phyloP scores from a whole-genome alignment of 2,888 invertebrate genomes.

The Melanchra persicariae region DNA sequence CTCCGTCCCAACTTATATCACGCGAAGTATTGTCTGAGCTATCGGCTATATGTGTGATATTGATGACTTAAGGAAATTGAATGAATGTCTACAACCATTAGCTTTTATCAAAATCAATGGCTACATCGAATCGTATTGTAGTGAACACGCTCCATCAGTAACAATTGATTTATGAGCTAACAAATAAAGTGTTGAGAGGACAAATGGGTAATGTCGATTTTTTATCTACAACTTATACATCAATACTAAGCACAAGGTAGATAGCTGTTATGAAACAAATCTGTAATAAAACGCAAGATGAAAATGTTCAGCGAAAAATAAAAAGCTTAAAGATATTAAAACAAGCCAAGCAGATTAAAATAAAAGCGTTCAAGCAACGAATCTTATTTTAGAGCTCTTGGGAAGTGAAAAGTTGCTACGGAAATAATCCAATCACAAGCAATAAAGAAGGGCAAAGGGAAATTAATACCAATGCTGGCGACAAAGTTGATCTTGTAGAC shows the following conservation, averaged over 20 bases:
- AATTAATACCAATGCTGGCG: constrained; percentile 85
- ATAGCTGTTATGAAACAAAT: constrained; percentile 50
- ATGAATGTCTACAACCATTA: constrained; percentile 69
- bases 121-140: constrained; percentile 70
- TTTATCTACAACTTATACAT: constrained; percentile 80
- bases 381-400: constrained; percentile 79
- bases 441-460: constrained; percentile 84
- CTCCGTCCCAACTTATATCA: constrained; percentile 21
- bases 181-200: constrained; percentile 80
- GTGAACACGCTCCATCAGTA: constrained; percentile 71
- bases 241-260: constrained; percentile 67
- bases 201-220: constrained; percentile 81
- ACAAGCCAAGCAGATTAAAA: constrained; percentile 71
- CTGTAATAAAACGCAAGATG: constrained; percentile 59
- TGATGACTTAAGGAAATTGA: constrained; percentile 65
- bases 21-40: constrained; percentile 36
- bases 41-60: constrained; percentile 60
- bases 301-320: constrained; percentile 61
- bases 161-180: constrained; percentile 80
- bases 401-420: constrained; percentile 81
- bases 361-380: constrained; percentile 72
- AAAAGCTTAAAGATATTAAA: constrained; percentile 67
- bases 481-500: constrained; percentile 84
- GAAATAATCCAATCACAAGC: constrained; percentile 87
- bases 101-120: constrained; percentile 75